Evolutionary conservation across 2,888 invertebrate genomes (phyloP), one percentile per base, ranked within the genome.

Genomic region (Priapulus caudatus): DNA sequence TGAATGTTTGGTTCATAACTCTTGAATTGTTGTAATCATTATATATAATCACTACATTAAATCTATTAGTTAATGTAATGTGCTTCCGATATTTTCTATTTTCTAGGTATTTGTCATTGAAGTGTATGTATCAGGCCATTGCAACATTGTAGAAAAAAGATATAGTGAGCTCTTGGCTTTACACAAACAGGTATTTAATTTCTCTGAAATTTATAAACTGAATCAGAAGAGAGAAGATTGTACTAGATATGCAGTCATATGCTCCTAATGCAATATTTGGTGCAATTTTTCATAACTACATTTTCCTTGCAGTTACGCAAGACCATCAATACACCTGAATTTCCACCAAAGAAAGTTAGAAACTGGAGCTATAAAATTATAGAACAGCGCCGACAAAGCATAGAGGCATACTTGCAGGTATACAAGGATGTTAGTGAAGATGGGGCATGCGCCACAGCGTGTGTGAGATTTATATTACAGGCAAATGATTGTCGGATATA

Each of bases 291-390:
- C 16, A 45, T 15, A 22, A 10, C 4, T 51, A 47, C 43, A 47
- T 49, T 54, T 55, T 54, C 47, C 56, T 61, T 64, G 4, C 59
- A 76, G 76, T 61, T 76, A 55, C 76, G 78, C 55, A 78, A 77
- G 59, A 66, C 72, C 43, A 72, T 72, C 48, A 69, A 67, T 45
- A 75, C 76, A 1, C 77, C 77, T 24, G 72, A 76, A 44, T 79
- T 79, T 67, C 79, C 78, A 18, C 78, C 78, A 1, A 79, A 79
- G 59, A 72, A 76, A 59, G 75, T 79, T 2, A 67, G 78, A 55
- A 78, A 78, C 61, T 74, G 73, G 43, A 77, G 76, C 56, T 71
- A 74, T 4, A 77, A 77, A 64, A 75, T 78, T 16, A 67, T 78
- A 46, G 78, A 79, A 62, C 76, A 77, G 47, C 69, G 79, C 51